A percentile compares a stretch with the other conserved stretches of the same genome.
These are phyloP conservation scores for Crocuta crocuta DNA, from an alignment of 2,113 vertebrate genomes.

Conservation along the genomic window DNA sequence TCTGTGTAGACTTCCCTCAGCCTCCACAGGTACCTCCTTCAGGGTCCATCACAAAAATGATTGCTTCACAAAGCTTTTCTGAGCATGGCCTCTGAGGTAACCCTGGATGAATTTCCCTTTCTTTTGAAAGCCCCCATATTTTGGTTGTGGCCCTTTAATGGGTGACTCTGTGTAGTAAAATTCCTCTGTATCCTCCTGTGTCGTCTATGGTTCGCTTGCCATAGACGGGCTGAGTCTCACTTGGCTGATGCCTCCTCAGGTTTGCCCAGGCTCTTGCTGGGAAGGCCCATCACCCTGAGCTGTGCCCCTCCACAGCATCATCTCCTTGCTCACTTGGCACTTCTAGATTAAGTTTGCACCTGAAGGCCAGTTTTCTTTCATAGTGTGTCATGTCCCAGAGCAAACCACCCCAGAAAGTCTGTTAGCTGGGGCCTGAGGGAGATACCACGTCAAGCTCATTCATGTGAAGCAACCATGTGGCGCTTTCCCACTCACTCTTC, in stretches of 20 bases:
- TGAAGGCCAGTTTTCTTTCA: neutral
- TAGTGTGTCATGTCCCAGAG: neutral
- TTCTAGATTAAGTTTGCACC: neutral
- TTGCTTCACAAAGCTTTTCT: neutral
- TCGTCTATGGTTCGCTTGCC: neutral
- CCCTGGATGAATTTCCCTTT: neutral
- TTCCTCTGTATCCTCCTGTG: neutral
- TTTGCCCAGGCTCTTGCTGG: rapidly evolving
- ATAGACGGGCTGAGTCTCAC: neutral
- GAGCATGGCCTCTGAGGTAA: neutral
- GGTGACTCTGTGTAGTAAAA: neutral
- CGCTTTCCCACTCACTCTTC: neutral
- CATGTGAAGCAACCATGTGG: rapidly evolving
- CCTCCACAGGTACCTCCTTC: rapidly evolving
- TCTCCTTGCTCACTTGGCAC: neutral
- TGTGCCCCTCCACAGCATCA: neutral
- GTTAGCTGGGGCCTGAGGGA: neutral
- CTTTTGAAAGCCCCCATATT: neutral
- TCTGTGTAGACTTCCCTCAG: rapidly evolving
- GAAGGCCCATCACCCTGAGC: rapidly evolving
- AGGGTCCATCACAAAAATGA: rapidly evolving
- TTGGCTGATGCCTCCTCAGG: rapidly evolving
- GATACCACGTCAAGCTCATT: rapidly evolving
- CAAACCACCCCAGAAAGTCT: neutral
- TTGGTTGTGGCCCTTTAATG: neutral